These are phyloP conservation scores for Recurvirostra avosetta DNA, from an alignment of 2,113 vertebrate genomes.

Conservation along the genomic window DNA sequence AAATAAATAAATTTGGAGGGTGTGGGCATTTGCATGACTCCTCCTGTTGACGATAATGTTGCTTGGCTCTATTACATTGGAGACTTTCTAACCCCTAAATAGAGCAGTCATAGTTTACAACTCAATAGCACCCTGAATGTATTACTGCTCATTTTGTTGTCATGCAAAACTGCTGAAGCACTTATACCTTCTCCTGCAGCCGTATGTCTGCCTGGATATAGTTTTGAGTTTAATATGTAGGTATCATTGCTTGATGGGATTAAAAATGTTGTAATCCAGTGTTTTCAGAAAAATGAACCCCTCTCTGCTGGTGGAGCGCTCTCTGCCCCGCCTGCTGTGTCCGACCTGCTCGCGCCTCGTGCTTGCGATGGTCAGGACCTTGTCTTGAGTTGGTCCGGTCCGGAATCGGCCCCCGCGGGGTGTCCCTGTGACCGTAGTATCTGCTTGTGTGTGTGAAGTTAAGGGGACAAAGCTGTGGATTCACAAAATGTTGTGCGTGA, in stretches of 20 bases:
- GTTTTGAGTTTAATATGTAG: neutral
- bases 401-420: neutral
- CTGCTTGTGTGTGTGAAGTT: neutral
- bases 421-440: neutral
- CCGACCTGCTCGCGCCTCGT: neutral
- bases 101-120: neutral
- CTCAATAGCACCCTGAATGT: neutral
- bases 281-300: neutral
- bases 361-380: neutral
- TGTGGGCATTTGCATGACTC: neutral
- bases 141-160: neutral
- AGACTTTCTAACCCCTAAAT: neutral
- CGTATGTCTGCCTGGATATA: neutral
- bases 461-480: neutral
- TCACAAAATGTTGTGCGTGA: neutral
- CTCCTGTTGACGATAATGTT: neutral
- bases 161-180: neutral
- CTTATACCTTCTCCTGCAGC: neutral
- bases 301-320: neutral
- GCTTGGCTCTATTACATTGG: neutral
- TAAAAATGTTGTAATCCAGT: neutral
- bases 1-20: slow-evolving; percentile 8
- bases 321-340: neutral
- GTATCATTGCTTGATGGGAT: neutral
- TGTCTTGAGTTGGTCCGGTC: neutral